Percentiles rank a stretch among this genome's conserved stretches.
These are phyloP conservation scores for Coturnix japonica DNA, from an alignment of 2,113 vertebrate genomes.

Conservation along the genomic window DNA sequence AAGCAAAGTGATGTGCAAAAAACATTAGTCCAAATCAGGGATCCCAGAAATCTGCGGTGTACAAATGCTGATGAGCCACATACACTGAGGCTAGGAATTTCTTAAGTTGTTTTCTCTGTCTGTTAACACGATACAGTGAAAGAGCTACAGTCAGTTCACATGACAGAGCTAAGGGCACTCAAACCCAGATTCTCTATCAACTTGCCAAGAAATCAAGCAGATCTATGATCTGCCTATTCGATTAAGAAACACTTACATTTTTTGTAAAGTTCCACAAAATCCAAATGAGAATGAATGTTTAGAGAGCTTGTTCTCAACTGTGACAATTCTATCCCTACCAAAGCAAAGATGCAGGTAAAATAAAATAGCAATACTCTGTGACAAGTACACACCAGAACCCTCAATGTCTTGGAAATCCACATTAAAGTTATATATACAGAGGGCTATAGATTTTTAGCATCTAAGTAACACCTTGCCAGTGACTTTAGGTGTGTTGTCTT, in stretches of 20 bases:
- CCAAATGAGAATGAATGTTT: neutral
- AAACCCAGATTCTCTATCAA: neutral
- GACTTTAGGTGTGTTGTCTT: neutral
- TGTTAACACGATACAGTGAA: neutral
- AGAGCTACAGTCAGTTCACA: neutral
- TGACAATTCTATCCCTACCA: neutral
- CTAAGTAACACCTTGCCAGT: neutral
- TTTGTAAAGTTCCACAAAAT: neutral
- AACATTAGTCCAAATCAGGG: neutral
- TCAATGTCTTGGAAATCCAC: neutral
- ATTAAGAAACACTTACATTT: neutral
- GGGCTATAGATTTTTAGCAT: neutral
- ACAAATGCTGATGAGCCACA: no score
- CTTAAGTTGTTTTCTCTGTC: neutral
- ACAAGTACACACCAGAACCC: neutral
- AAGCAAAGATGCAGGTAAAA: neutral
- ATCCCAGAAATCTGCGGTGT: neutral
- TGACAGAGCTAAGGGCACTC: neutral
- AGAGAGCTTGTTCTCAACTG: neutral
- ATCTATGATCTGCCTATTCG: neutral
- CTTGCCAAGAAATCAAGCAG: neutral
- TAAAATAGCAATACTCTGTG: neutral
- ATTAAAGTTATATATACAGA: neutral
- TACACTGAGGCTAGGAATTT: neutral
- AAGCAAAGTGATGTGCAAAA: neutral